A percentile compares a stretch with the other conserved stretches of the same genome.
phyloP scores from a whole-genome alignment of 1,140 invertebrate species.

The Temnothorax nylanderi region DNA sequence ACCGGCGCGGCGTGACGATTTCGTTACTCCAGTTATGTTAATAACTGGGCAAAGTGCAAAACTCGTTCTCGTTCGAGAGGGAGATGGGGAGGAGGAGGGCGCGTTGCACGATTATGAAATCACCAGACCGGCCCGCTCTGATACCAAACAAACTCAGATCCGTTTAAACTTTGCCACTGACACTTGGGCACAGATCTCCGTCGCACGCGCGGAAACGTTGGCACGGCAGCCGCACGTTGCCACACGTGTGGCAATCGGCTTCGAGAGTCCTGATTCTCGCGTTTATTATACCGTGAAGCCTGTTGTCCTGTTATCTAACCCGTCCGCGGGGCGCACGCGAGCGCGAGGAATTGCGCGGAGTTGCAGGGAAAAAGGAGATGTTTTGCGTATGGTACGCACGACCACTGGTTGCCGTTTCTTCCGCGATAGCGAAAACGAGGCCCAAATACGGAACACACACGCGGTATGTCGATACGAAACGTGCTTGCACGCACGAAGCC shows the following conservation, averaged over 20 bases:
- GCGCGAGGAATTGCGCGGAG: constrained; percentile 17
- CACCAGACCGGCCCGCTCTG: background rate
- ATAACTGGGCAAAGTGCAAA: constrained; percentile 9
- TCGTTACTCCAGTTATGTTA: constrained; percentile 22
- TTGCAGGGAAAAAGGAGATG: background rate
- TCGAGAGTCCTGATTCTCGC: constrained; percentile 49
- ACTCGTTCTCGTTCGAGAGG: background rate
- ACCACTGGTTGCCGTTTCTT: constrained; percentile 27
- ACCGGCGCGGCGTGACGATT: constrained; percentile 2
- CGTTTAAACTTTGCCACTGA: constrained; percentile 32
- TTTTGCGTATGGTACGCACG: constrained; percentile 28
- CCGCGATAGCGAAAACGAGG: constrained; percentile 60
- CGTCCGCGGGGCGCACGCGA: constrained; percentile 9
- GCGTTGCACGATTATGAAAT: background rate
- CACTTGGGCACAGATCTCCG: constrained; percentile 1
- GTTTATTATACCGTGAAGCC: constrained; percentile 65
- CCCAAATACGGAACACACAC: constrained; percentile 38
- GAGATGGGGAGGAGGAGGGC: background rate
- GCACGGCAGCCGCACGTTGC: no score
- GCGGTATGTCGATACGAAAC: background rate
- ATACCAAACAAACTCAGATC: background rate
- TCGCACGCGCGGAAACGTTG: background rate
- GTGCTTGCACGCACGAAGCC: constrained; percentile 1
- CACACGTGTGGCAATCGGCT: constrained; percentile 1
- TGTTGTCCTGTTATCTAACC: constrained; percentile 63